A percentile compares a stretch with the other conserved stretches of the same genome.
Evolutionary conservation across 2,888 invertebrate genomes (phyloP).

Genomic region (Stenodera caucasica): DNA sequence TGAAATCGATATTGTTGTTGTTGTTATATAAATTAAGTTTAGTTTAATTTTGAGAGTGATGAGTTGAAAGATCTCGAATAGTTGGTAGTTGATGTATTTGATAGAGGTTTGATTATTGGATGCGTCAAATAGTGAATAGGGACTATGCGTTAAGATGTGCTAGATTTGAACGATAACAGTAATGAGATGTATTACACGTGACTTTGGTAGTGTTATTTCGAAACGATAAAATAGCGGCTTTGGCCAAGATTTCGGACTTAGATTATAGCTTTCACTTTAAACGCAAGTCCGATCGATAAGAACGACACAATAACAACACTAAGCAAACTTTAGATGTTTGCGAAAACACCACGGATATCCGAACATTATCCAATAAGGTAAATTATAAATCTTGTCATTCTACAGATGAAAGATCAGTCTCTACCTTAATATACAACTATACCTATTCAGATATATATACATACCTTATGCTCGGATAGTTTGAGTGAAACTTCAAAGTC

Average conservation of each 20-base stretch:
- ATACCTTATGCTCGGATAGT: constrained; percentile 67
- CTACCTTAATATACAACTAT: constrained; percentile 23
- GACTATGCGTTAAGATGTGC: constrained; percentile 26
- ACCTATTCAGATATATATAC: constrained; percentile 31
- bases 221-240: constrained; percentile 32
- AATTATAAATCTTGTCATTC: constrained; percentile 42
- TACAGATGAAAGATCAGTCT: constrained; percentile 39
- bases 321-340: constrained; percentile 39
- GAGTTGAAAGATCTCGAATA: constrained; percentile 14
- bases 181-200: constrained; percentile 30
- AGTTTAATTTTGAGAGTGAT: background rate
- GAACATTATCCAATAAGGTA: constrained; percentile 40
- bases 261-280: constrained; percentile 39
- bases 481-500: constrained; percentile 72
- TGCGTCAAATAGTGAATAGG: constrained; percentile 19
- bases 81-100: constrained; percentile 14
- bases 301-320: constrained; percentile 26
- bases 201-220: constrained; percentile 26
- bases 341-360: constrained; percentile 37
- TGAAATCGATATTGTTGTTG: constrained; percentile 38
- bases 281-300: constrained; percentile 41
- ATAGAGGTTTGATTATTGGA: constrained; percentile 21
- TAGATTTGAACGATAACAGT: constrained; percentile 25
- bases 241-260: constrained; percentile 39
- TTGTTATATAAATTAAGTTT: background rate